Percentiles rank a stretch among this genome's conserved stretches.
Conservation (phyloP, 1,140 invertebrate species). For the Adoxophyes honmai region DNA sequence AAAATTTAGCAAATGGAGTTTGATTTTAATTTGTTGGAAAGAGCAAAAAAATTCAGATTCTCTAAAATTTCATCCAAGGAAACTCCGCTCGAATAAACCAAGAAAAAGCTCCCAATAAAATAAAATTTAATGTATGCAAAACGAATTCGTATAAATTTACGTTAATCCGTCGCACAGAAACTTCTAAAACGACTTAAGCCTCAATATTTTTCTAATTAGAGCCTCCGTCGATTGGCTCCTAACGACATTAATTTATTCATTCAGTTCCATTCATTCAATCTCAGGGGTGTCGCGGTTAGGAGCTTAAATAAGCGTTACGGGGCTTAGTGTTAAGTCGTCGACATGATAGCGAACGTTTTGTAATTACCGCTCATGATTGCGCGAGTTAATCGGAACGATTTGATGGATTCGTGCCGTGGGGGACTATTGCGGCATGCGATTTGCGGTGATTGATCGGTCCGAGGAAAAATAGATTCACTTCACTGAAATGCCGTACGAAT, state of each 20-base stretch:
- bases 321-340: slow-evolving; percentile 43
- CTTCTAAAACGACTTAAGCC: background rate
- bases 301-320: slow-evolving; percentile 49
- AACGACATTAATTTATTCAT: slow-evolving; percentile 52
- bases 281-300: slow-evolving; percentile 32
- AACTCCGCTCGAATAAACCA: too few species aligned
- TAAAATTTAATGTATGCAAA: too few species aligned
- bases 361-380: slow-evolving; percentile 54
- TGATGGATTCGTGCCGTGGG: slow-evolving; percentile 19
- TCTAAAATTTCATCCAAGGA: too few species aligned
- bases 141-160: too few species aligned
- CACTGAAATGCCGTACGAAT: too few species aligned
- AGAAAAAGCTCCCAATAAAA: too few species aligned
- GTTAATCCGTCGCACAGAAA: too few species aligned
- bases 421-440: background rate
- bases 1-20: too few species aligned
- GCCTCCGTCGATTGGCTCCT: slow-evolving; percentile 33
- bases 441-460: background rate
- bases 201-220: slow-evolving; percentile 58
- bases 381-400: slow-evolving; percentile 42
- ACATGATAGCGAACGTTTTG: slow-evolving; percentile 49
- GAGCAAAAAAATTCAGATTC: too few species aligned
- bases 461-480: too few species aligned
- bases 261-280: slow-evolving; percentile 47
- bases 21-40: too few species aligned